A percentile compares a stretch with the other conserved stretches of the same genome.
phyloP scores from a whole-genome alignment of 2,888 invertebrate species.

The Agrilus cyanescens region DNA sequence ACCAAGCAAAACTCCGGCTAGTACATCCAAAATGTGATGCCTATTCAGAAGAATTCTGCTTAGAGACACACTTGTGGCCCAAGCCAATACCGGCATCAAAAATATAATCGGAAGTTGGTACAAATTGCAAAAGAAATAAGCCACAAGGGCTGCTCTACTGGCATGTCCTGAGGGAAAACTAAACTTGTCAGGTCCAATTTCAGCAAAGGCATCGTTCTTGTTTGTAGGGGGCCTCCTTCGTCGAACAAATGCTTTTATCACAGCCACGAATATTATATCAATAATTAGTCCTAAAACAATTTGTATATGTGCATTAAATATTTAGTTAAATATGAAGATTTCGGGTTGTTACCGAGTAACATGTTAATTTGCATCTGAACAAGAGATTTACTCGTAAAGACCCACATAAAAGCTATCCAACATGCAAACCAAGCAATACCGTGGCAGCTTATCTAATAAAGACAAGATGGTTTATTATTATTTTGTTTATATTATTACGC shows the following conservation, averaged over 20 bases:
- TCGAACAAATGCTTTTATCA: slow-evolving; percentile 65
- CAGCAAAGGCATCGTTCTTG: slow-evolving; percentile 50
- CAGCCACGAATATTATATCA: slow-evolving; percentile 66
- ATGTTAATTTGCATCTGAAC: slow-evolving; percentile 80
- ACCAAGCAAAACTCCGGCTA: slow-evolving; percentile 65
- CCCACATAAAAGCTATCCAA: slow-evolving; percentile 67
- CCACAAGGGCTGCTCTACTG: slow-evolving; percentile 67
- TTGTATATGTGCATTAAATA: slow-evolving; percentile 3
- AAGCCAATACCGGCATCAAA: slow-evolving; percentile 54
- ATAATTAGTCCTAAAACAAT: slow-evolving; percentile 60
- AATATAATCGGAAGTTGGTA: slow-evolving; percentile 49
- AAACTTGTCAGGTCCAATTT: slow-evolving; percentile 76
- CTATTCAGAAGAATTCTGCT: slow-evolving; percentile 75
- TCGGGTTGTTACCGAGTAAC: slow-evolving; percentile 53
- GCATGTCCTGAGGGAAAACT: slow-evolving; percentile 94
- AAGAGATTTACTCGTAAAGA: slow-evolving; percentile 53
- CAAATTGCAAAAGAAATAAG: slow-evolving; percentile 56
- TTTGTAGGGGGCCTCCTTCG: slow-evolving; percentile 59
- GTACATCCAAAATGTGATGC: slow-evolving; percentile 79
- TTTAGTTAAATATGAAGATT: not conserved
- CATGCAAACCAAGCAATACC: slow-evolving; percentile 75
- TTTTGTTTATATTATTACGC: slow-evolving; percentile 1
- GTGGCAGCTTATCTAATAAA: slow-evolving; percentile 66
- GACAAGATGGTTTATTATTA: not conserved
- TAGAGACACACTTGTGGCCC: slow-evolving; percentile 61